Evolutionary conservation across 2,888 invertebrate species (phyloP), one percentile per base, ranked within the genome.

Genomic region (Altica lythri): DNA sequence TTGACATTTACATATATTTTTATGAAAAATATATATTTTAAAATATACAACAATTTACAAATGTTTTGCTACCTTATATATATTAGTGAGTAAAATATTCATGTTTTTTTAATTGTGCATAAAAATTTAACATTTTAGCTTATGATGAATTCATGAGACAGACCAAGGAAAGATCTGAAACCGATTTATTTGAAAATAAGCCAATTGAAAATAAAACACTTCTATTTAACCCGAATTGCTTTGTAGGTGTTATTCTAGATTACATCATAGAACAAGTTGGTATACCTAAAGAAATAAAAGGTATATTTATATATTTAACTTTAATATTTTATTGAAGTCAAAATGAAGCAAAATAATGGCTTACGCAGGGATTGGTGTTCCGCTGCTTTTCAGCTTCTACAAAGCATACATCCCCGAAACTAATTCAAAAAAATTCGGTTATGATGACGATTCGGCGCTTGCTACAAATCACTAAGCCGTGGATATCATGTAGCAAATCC

Each of bases 191-290:
- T 40, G 6, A 10, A 9, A 12, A 40, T 13, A 6, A 14, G 14
- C 40, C 40, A 2, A 25, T 40, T 1, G 22, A 8, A 40, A 40
- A 40, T 14, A 40, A 22, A 14, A 22, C 19, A 4, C 22, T 40
- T 6, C 25, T 40, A 12, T 40, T 40, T 40, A 40, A 40, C 22
- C 40, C 40, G 6, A 22, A 40, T 25, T 40, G 40, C 12, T 12
- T 8, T 40, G 12, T 40, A 40, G 40, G 40, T 4, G 22, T 40
- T 40, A 40, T 40, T 22, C 13, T 40, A 2, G 40, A 40, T 25
- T 40, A 40, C 22, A 19, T 40, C 12, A 13, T 40, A 10, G 40
- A 40, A 12, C 10, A 40, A 40, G 25, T 10, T 5, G 40, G 40
- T 22, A 40, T 40, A 22, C 40, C 40, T 1, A 22, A 22, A 22